Evolutionary conservation across 2,888 invertebrate species (phyloP), one percentile per base, ranked within the genome.

Genomic region (Caenorhabditis becei): DNA sequence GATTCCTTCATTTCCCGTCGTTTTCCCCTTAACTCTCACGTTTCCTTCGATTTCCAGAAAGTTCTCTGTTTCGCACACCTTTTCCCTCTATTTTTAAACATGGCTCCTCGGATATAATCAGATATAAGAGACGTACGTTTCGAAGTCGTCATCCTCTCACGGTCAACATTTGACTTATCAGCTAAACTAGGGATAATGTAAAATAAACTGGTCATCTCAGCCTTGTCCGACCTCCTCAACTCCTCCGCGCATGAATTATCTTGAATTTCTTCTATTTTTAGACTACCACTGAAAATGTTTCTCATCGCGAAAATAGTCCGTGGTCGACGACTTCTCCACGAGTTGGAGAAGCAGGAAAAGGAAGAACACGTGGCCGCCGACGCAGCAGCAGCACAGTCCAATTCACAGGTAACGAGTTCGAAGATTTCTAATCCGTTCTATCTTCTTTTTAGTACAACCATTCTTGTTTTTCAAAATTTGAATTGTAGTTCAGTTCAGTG

Each of bases 251-350:
- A 41, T 41, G 41, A 41, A 41, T 41, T 41, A 41, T 35, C 5
- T n/a, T n/a, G 41, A 41, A 41, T 41, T 16, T 10, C 3, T 41
- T 7, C 41, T 41, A 41, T 72, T 28, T 72, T 56, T 28, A 56
- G 71, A 4, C 32, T 7, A 10, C 32, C 32, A 37, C 49, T 59
- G 47, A 26, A 70, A 51, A 90, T 90, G 90, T 90, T 90, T 74
- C 83, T 90, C 24, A 90, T 90, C 53, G 84, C 90, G 1, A 90
- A 90, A 78, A 90, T 90, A 28, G 90, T 90, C 23, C 85, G 90
- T 16, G 90, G 90, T 10, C 87, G 90, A 14, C 85, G 90, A 10
- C 85, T 90, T 41, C 80, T 90, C 8, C 90, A 90, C 49, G 90
- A 90, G 63, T 75, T 89, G 44, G 89, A 89, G 58, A 88, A 89